phyloP scores from a whole-genome alignment of 1,140 invertebrate genomes.

The Chymomyza costata region DNA sequence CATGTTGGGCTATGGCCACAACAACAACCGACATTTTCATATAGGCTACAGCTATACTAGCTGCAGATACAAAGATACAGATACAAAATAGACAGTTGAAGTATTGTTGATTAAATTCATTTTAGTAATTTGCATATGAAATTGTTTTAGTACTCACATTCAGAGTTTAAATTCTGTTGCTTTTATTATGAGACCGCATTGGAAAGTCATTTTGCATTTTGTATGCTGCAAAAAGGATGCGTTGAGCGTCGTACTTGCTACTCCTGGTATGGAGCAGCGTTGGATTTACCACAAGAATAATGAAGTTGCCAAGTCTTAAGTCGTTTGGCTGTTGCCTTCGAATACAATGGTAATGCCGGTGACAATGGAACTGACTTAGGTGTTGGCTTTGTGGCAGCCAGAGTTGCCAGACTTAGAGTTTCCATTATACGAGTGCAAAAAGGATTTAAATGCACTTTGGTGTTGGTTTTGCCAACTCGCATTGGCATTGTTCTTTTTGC shows the following conservation, averaged over 20 bases:
- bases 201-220: conserved; percentile 69
- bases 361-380: conserved; percentile 52
- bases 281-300: conserved; percentile 57
- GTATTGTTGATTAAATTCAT: conserved; percentile 73
- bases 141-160: conserved; percentile 41
- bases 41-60: no score
- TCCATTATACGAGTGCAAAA: no score
- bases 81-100: no score
- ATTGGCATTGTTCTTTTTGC: conserved; percentile 34
- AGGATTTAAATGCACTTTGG: conserved; percentile 56
- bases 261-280: neutral
- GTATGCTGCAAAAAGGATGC: conserved; percentile 8
- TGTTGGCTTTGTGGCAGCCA: conserved; percentile 35
- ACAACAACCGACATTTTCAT: conserved; percentile 10
- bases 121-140: conserved; percentile 68
- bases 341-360: conserved; percentile 45
- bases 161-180: no score
- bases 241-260: no score
- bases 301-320: conserved; percentile 67
- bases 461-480: conserved; percentile 36
- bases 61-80: conserved; percentile 14
- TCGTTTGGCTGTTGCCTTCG: conserved; percentile 29
- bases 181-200: conserved; percentile 60
- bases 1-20: conserved; percentile 1
- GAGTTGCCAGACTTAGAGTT: neutral